Percentiles rank a stretch among this genome's conserved stretches.
Evolutionary conservation across 2,888 invertebrate genomes (phyloP).

Genomic region (Pterostichus madidus): DNA sequence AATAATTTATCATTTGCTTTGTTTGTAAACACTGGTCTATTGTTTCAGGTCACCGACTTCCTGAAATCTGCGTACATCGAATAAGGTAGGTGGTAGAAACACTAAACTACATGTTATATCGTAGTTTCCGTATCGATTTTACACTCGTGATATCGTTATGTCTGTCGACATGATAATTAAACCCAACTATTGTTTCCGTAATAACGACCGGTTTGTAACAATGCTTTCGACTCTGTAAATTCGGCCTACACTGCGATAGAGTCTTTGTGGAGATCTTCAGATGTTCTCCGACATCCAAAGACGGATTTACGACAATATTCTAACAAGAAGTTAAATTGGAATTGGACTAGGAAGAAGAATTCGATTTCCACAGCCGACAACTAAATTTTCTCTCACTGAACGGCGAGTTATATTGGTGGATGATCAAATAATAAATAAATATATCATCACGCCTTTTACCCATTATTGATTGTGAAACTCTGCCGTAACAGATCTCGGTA

Average conservation of each 20-base stretch:
- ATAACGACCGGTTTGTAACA: slow-evolving; percentile 21
- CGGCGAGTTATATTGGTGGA: too few relatives aligned
- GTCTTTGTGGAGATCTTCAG: neutral
- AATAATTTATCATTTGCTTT: too few relatives aligned
- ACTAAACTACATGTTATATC: neutral
- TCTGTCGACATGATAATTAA: slow-evolving; percentile 40
- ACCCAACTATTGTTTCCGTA: slow-evolving; percentile 27
- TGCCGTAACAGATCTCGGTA: too few relatives aligned
- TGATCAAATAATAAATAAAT: too few relatives aligned
- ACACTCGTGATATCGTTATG: neutral
- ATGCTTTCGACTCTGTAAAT: neutral
- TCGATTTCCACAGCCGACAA: too few relatives aligned
- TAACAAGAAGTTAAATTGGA: too few relatives aligned
- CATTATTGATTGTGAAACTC: too few relatives aligned
- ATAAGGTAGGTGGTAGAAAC: slow-evolving; percentile 8
- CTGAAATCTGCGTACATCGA: neutral
- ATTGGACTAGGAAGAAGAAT: too few relatives aligned
- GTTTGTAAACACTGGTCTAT: neutral
- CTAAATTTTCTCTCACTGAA: too few relatives aligned
- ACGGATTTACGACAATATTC: too few relatives aligned
- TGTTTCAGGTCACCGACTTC: slow-evolving; percentile 5
- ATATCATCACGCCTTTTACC: too few relatives aligned
- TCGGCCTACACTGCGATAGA: neutral
- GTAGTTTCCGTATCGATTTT: neutral
- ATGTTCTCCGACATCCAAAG: too few relatives aligned